Base-by-base conservation (phyloP, 2,797 vertebrate species). In the Poecilia picta region DNA sequence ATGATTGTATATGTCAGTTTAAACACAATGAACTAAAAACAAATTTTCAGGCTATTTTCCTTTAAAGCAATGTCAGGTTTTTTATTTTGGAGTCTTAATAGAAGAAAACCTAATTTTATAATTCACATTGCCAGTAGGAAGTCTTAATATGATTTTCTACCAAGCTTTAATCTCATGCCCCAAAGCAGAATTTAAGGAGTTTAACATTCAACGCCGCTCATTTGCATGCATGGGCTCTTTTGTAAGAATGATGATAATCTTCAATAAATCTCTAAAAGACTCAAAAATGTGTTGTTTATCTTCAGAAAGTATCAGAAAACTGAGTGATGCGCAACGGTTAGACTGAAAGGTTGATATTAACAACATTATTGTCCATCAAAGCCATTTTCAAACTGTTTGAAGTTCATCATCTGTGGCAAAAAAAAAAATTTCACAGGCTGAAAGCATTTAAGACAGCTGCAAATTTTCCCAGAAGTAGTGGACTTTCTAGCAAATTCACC, bases 281-380 rank as follows among this genome's bases (percentile, higher is more conserved):
- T 16, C 25, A 70, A n/a, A 68, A 70, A 70, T 70, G 39, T n/a
- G 23, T 70, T n/a, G 39, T 45, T 70, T 70, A 45, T 70, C 41
- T 68, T 41, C 23, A 68, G 64, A 68, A 68, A 68, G 36, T 25
- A 41, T 39, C 41, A n/a, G 41, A n/a, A n/a, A 45, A 45, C 25
- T 41, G 20, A 25, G 23, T 13, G 36, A 68, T 68, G 25, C 6
- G 15, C 25, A 71, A 45, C 25, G 3, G 12, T 43, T 41, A 71
- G 16, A 71, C 12, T 41, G 39, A 66, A n/a, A n/a, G n/a, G 25
- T 71, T 71, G 5, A n/a, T 3, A 28, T 45, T 28, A 71, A 5
- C 6, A 1, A n/a, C 5, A n/a, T 45, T 28, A 71, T 43, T 71
- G 25, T 25, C 2, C 68, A 45, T 28, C 39, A 45, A n/a, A 25